Base-by-base conservation (phyloP, 2,888 invertebrate species). In the Andrena flavipes region DNA sequence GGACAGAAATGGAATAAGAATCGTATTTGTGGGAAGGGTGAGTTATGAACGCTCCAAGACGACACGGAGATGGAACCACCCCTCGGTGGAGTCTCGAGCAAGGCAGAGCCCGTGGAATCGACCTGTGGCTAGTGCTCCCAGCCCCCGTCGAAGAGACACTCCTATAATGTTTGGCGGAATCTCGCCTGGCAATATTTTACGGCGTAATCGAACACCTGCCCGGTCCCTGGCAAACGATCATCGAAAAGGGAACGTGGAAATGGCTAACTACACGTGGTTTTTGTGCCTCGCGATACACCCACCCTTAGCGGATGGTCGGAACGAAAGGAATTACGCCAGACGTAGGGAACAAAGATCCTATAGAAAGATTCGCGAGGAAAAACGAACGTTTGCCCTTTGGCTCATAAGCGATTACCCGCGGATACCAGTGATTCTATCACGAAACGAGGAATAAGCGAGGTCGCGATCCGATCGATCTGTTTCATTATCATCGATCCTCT, bases 1-100 rank as follows among this genome's bases (percentile, higher is more conserved):
- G 35, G 30, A 33, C 10, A 20, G 48, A 29, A 56, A 30, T 30
- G 76, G 54, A 64, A 48, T 56, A 71, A 59, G 56, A 56, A 64
- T 54, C n/a, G 33, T 30, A 48, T 20, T 23, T 7, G 35, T 42
- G n/a, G 10, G 6, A 13, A 23, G 56, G 51, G 30, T 23, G 26
- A 56, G 29, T 56, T 48, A n/a, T 35, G 33, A 62, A 54, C 33
- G 33, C 3, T 54, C 3, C 6, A 5, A n/a, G 35, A 30, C 7
- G 13, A 7, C 5, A 8, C 13, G 2, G 20, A 48, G 13, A 13
- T 30, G 20, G 5, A 56, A 26, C 23, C 56, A 26, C 10, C 56
- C 23, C 10, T 56, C 56, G 10, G 20, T 3, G 4, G 8, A 10
- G 10, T 20, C 26, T 60, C 7, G 56, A 20, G 59, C 20, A 2